Base-by-base conservation (phyloP, 2,888 invertebrate genomes). In the Callinectes sapidus region DNA sequence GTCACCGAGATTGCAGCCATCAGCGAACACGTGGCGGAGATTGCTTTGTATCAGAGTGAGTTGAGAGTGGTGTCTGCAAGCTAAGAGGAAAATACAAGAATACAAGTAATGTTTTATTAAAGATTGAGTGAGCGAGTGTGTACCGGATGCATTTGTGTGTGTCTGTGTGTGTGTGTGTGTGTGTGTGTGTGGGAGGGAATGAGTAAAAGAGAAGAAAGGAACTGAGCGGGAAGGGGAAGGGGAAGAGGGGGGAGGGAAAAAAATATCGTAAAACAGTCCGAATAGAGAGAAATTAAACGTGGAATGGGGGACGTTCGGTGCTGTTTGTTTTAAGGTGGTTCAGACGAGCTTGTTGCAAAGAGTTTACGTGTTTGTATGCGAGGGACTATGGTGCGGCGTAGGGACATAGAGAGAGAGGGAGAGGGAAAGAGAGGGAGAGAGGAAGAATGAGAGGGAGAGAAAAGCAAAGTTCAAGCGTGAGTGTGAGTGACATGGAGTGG, bases 351-450 rank as follows among this genome's bases (percentile, higher is more conserved):
- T 61, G 61, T 61, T 61, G 1, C 61, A 61, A 18, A 61, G 61
- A 61, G 61, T 61, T 61, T 61, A 61, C 61, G 61, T 18, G 18
- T 55, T 8, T 55, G 55, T 16, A 61, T 23, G 61, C 18, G 2
- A 61, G 61, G 61, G 61, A 18, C 18, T 61, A 61, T 16, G 23
- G 61, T 23, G 18, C 16, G 55, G 23, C 2, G 23, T 16, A 61
- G 16, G 85, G 55, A 87, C 35, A 48, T 88, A 94, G 28, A 85
- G 89, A 71, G 66, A 90, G 39, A 61, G 86, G 81, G 87, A 48
- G n/a, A 90, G 66, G 66, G 54, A 35, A 23, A 85, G 61, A 61
- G 61, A 61, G 18, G 18, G 61, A 61, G 61, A 61, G 61, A 61
- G 61, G 10, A 18, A 61, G 61, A 61, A 18, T 2, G 61, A 61